Percentiles rank a stretch among this genome's conserved stretches.
These are phyloP conservation scores for Leptatherina wallacei DNA, from an alignment of 2,797 vertebrate species.

Conservation along the genomic window DNA sequence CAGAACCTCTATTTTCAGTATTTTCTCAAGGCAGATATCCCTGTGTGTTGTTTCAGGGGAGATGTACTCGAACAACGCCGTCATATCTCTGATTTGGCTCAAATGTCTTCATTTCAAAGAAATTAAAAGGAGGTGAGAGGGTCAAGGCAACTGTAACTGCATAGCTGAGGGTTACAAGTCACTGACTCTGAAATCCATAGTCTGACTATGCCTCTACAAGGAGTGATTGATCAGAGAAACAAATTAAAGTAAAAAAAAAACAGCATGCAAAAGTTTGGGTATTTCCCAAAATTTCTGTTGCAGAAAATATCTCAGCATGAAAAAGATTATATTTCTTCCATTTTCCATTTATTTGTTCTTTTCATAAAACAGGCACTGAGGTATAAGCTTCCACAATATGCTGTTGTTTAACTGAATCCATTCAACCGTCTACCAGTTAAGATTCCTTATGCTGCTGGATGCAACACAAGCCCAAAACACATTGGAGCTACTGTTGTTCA, in stretches of 20 bases:
- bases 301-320: not conserved
- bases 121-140: slow-evolving; percentile 45
- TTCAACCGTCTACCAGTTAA: not conserved
- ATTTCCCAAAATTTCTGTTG: not conserved
- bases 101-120: slow-evolving; percentile 40
- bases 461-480: not conserved
- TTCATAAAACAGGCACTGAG: no score
- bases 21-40: slow-evolving; percentile 29
- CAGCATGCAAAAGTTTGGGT: not conserved
- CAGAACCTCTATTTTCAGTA: slow-evolving; percentile 20
- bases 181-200: slow-evolving; percentile 7
- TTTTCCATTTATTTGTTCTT: no score
- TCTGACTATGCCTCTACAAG: slow-evolving; percentile 13
- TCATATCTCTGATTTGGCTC: slow-evolving; percentile 29
- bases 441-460: not conserved
- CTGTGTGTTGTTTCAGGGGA: slow-evolving; percentile 36
- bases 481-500: not conserved
- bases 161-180: not conserved
- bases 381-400: no score
- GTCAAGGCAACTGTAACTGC: not conserved
- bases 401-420: not conserved
- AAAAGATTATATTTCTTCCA: not conserved
- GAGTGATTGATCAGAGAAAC: not conserved
- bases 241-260: not conserved
- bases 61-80: slow-evolving; percentile 49